These are phyloP conservation scores for Colinus virginianus DNA, from an alignment of 2,113 vertebrate species.

Conservation along the genomic window DNA sequence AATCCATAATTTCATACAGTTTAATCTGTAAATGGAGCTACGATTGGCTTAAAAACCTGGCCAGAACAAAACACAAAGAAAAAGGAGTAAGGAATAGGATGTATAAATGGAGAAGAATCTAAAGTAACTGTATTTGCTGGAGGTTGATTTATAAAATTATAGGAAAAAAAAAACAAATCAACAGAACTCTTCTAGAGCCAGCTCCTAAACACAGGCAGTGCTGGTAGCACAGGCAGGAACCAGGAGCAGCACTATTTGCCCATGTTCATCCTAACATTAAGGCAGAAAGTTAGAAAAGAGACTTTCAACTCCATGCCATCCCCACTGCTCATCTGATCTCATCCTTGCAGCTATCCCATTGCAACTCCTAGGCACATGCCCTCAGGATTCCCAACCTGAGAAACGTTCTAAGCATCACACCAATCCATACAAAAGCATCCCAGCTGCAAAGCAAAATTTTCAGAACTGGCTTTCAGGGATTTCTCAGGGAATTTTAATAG, in stretches of 20 bases:
- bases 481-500: background rate
- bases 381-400: background rate
- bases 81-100: background rate
- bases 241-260: conserved; percentile 5
- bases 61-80: background rate
- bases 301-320: conserved; percentile 13
- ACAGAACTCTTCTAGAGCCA: background rate
- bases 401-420: background rate
- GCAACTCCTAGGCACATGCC: background rate
- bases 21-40: background rate
- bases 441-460: background rate
- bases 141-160: conserved; percentile 12
- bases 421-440: background rate
- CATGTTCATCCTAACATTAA: background rate
- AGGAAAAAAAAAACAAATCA: background rate
- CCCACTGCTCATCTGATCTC: background rate
- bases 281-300: conserved; percentile 1
- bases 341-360: background rate
- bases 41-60: background rate
- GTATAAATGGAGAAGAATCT: accelerated
- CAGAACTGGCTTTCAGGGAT: background rate
- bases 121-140: conserved; percentile 1
- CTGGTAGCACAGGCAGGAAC: background rate
- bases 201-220: background rate
- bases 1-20: background rate